Percentiles rank a stretch among this genome's conserved stretches.
Evolutionary conservation across 64 coral and sea anemone genomes (phyloP).

Genomic region (Actinia tenebrosa): DNA sequence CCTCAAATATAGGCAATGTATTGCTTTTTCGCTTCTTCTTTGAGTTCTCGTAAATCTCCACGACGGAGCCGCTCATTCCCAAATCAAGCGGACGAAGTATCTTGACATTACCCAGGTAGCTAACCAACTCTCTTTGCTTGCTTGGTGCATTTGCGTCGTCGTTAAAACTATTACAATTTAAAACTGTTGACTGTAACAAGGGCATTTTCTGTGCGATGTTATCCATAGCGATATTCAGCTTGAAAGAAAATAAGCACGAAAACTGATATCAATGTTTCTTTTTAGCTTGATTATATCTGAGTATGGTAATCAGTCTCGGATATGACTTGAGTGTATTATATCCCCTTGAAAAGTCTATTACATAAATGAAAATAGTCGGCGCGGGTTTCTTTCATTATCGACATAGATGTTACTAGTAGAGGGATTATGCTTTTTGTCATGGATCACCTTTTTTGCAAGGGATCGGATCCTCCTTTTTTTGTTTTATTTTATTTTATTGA

Average conservation of each 20-base stretch:
- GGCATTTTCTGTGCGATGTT: not conserved
- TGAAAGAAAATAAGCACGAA: not conserved
- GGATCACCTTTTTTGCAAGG: too few species aligned
- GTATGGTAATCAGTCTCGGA: not conserved
- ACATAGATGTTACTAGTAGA: not conserved
- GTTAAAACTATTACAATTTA: not conserved
- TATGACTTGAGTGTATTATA: not conserved
- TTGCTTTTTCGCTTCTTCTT: not conserved
- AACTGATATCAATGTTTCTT: not conserved
- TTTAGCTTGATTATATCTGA: not conserved
- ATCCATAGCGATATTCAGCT: not conserved
- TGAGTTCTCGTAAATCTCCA: not conserved
- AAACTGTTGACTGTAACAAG: not conserved
- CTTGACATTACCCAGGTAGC: not conserved
- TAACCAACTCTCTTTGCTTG: not conserved
- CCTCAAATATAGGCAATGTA: not conserved
- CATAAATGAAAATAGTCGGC: not conserved
- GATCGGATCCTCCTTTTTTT: too few species aligned
- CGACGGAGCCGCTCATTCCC: conserved; percentile 5
- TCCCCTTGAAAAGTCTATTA: not conserved
- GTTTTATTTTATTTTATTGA: too few species aligned
- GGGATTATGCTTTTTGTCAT: too few species aligned
- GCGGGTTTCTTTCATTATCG: not conserved
- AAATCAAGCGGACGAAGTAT: conserved; percentile 2
- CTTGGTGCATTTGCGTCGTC: not conserved